Evolutionary conservation across 1,140 invertebrate species (phyloP).

Genomic region (Tetramorium simillimum): DNA sequence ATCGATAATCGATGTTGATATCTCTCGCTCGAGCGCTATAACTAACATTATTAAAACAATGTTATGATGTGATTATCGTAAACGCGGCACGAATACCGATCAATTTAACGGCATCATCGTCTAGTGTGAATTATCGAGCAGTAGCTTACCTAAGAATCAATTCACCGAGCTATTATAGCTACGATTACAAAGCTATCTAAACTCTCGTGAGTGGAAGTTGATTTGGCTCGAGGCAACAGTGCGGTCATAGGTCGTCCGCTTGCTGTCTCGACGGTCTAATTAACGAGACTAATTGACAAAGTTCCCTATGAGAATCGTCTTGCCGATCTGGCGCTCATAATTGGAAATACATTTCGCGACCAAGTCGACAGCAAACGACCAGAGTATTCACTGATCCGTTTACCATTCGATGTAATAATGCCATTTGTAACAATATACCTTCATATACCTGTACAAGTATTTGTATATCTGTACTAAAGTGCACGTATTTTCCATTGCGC

Average conservation of each 20-base stretch:
- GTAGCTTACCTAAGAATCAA: conserved; percentile 58
- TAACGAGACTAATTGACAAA: conserved; percentile 73
- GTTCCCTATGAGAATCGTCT: conserved; percentile 66
- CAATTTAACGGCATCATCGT: conserved; percentile 41
- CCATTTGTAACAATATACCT: conserved; percentile 23
- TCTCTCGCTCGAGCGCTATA: neutral
- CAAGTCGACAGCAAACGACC: neutral
- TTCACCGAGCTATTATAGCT: conserved; percentile 38
- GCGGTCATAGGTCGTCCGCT: conserved; percentile 63
- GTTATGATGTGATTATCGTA: conserved; percentile 23
- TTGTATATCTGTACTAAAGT: neutral
- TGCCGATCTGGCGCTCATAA: conserved; percentile 56
- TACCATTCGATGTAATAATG: conserved; percentile 37
- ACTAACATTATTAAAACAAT: conserved; percentile 38
- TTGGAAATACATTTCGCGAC: conserved; percentile 56
- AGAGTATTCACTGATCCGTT: conserved; percentile 30
- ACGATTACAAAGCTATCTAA: conserved; percentile 67
- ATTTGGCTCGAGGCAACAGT: conserved; percentile 58
- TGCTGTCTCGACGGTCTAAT: conserved; percentile 67
- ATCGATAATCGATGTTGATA: neutral
- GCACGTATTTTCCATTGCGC: neutral
- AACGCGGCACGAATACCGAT: neutral
- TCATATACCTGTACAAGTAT: neutral
- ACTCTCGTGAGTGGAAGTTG: conserved; percentile 66
- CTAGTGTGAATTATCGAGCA: conserved; percentile 58